A percentile compares a stretch with the other conserved stretches of the same genome.
Evolutionary conservation across 2,888 invertebrate genomes (phyloP).

Genomic region (Sesia apiformis): DNA sequence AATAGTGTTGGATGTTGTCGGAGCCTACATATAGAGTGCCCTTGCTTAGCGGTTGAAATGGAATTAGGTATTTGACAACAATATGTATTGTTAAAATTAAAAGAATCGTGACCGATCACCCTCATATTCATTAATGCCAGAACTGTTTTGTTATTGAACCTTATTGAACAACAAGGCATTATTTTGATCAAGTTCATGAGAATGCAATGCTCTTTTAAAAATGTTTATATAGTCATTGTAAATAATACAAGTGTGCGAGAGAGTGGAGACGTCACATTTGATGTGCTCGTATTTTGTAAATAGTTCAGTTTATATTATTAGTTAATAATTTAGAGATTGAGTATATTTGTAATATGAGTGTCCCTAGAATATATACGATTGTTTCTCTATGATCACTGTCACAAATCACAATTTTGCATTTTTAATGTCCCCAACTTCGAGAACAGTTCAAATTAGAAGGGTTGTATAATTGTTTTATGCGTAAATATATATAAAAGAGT

Average conservation of each 20-base stretch:
- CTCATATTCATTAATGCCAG: not conserved
- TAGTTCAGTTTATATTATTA: slow-evolving; percentile 63
- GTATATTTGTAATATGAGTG: slow-evolving; percentile 67
- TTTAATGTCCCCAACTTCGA: slow-evolving; percentile 38
- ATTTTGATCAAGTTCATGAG: slow-evolving; percentile 64
- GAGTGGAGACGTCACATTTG: slow-evolving; percentile 45
- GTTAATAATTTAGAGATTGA: slow-evolving; percentile 59
- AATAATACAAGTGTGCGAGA: slow-evolving; percentile 63
- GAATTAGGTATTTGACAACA: not conserved
- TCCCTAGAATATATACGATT: slow-evolving; percentile 58
- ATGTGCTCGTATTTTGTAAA: slow-evolving; percentile 67
- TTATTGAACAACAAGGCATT: slow-evolving; percentile 44
- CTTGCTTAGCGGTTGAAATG: not conserved
- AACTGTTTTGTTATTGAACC: not conserved
- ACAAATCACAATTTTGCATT: slow-evolving; percentile 69
- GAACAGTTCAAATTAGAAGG: slow-evolving; percentile 51
- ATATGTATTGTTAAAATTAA: not conserved
- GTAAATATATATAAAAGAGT: slow-evolving; percentile 39
- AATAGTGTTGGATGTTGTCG: not conserved
- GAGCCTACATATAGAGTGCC: not conserved
- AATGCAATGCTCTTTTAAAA: slow-evolving; percentile 66
- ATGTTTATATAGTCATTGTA: slow-evolving; percentile 70
- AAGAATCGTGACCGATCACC: not conserved
- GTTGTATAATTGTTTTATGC: slow-evolving; percentile 54
- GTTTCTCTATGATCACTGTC: slow-evolving; percentile 63